phyloP scores from a whole-genome alignment of 2,888 invertebrate genomes.

The Sisyra nigra region DNA sequence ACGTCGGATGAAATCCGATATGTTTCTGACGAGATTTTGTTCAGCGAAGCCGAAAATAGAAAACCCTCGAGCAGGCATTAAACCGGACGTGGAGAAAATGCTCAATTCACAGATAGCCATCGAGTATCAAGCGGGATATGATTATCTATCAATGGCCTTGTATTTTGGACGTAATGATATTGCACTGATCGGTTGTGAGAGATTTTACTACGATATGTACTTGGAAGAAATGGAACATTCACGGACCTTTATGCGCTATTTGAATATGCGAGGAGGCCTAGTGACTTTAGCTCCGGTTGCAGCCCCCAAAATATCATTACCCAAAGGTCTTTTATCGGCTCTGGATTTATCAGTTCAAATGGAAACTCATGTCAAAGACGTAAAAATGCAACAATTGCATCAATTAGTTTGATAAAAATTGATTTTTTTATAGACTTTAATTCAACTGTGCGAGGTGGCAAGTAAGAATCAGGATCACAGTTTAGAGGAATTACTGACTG shows the following conservation, averaged over 20 bases:
- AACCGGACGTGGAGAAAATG: constrained; percentile 28
- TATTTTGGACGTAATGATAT: constrained; percentile 30
- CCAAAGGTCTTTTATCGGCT: constrained; percentile 24
- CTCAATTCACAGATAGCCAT: constrained; percentile 37
- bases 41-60: too few relatives aligned
- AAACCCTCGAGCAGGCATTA: not conserved
- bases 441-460: too few relatives aligned
- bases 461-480: too few relatives aligned
- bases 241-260: constrained; percentile 27
- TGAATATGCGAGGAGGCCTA: constrained; percentile 29
- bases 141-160: constrained; percentile 42
- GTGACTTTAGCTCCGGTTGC: constrained; percentile 22
- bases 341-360: constrained; percentile 17
- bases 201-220: constrained; percentile 32
- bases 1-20: not conserved
- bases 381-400: too few relatives aligned
- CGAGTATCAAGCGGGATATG: constrained; percentile 41
- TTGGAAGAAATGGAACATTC: constrained; percentile 32
- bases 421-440: not conserved
- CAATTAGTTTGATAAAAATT: too few relatives aligned
- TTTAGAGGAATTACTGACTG: too few relatives aligned
- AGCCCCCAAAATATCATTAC: constrained; percentile 22
- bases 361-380: too few relatives aligned
- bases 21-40: not conserved
- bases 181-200: constrained; percentile 26